Conservation (phyloP, 2,797 vertebrate species). For the Ibycter americanus region DNA sequence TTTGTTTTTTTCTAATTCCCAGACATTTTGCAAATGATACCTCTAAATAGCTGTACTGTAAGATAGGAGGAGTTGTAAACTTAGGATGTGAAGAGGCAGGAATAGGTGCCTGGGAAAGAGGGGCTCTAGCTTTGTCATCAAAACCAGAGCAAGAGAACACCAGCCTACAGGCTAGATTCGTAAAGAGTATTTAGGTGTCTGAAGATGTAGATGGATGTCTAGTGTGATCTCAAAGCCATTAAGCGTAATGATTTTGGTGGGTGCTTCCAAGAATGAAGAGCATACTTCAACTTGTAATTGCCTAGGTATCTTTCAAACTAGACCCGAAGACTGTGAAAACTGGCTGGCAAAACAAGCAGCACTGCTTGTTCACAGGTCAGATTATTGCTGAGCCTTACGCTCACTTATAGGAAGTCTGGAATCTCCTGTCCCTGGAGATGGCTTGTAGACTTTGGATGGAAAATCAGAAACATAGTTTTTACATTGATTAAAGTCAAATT, state of each 20-base stretch:
- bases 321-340: neutral
- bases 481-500: neutral
- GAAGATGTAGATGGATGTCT: neutral
- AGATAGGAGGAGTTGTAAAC: neutral
- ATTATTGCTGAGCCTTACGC: neutral
- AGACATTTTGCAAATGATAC: neutral
- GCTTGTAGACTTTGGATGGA: neutral
- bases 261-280: neutral
- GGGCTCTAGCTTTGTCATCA: neutral
- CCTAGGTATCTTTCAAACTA: neutral
- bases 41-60: neutral
- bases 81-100: neutral
- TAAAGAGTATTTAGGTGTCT: neutral
- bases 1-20: neutral
- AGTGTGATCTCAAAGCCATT: neutral
- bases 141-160: neutral
- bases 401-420: neutral
- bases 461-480: neutral
- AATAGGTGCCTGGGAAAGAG: neutral
- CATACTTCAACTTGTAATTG: neutral
- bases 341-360: neutral
- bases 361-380: neutral
- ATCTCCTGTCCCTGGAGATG: neutral
- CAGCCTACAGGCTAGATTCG: neutral
- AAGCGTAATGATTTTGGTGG: neutral